Evolutionary conservation across 2,888 invertebrate genomes (phyloP), one percentile per base, ranked within the genome.

Genomic region (Sarcophaga variegata): DNA sequence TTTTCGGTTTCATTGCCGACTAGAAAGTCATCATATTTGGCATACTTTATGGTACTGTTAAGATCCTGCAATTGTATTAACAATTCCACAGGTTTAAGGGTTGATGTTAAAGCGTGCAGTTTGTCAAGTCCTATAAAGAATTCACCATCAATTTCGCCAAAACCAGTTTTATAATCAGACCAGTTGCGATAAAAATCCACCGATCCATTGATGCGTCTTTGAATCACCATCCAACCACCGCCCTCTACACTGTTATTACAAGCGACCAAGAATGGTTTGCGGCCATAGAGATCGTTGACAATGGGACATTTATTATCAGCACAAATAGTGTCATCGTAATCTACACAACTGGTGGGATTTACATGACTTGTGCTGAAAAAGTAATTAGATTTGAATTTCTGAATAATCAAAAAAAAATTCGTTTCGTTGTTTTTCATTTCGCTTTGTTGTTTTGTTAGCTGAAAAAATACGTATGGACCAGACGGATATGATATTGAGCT

Each of bases 111-210:
- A 12, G 72, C 67, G 60, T 80, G 20, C n/a, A 80, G 20, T 63
- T 81, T 81, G 22, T 75, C 70, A 27, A 75, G 49, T 1, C 81
- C 81, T 20, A 81, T 63, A 27, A 69, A 75, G 63, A 69, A 69
- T 47, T 69, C 67, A 8, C 74, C 75, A 54, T 81, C 63, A 49
- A 81, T 47, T 49, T 70, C 25, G 3, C 81, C 81, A n/a, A 81
- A 81, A 2, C 81, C 81, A n/a, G 49, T 3, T 37, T 81, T 81
- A 10, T 81, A 81, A 0, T 81, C 75, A 17, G 69, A 70, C 81
- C 81, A 81, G 17, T 69, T 8, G 17, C 81, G 69, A 67, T 75
- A 74, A 12, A 81, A 81, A n/a, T 75, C 74, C 0, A 74, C 62
- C 2, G 80, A 81, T 4, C 72, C 80, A 74, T 81, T 67, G 59